phyloP scores from a whole-genome alignment of 2,888 invertebrate genomes.

The Ypsolopha scabrella region DNA sequence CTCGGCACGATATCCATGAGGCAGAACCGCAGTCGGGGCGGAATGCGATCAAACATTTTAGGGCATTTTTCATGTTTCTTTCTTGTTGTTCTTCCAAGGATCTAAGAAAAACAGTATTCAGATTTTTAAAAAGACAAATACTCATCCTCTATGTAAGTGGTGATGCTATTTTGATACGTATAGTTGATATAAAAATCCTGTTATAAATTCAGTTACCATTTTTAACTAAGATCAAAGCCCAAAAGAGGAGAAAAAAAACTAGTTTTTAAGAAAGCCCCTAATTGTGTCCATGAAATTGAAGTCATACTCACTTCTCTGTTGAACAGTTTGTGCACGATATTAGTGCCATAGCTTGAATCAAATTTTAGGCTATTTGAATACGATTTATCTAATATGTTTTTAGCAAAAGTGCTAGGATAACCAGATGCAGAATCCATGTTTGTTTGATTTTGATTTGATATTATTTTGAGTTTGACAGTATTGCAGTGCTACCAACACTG shows the following conservation, averaged over 20 bases:
- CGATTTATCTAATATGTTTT: slow-evolving; percentile 34
- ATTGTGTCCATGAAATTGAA: slow-evolving; percentile 16
- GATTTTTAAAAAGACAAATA: slow-evolving; percentile 4
- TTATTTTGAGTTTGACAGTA: not conserved
- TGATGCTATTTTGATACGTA: not conserved
- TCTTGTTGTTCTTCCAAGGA: slow-evolving; percentile 62
- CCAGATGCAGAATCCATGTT: slow-evolving; percentile 58
- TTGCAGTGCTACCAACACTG: not conserved
- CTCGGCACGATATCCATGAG: slow-evolving; percentile 73
- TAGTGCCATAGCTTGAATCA: slow-evolving; percentile 34
- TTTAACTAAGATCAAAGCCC: not conserved
- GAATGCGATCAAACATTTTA: slow-evolving; percentile 66
- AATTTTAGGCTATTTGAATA: slow-evolving; percentile 30
- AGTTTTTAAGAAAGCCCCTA: slow-evolving; percentile 17
- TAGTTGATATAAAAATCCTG: no score
- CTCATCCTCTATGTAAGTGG: not conserved
- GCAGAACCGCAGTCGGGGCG: slow-evolving; percentile 70
- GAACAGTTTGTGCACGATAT: slow-evolving; percentile 66
- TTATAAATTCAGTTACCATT: no score
- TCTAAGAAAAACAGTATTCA: slow-evolving; percentile 30
- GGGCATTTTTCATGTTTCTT: slow-evolving; percentile 48
- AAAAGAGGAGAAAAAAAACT: slow-evolving; percentile 11
- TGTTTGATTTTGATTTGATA: slow-evolving; percentile 35
- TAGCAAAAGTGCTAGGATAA: slow-evolving; percentile 32
- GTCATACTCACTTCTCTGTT: slow-evolving; percentile 70